Evolutionary conservation across 2,797 vertebrate genomes (phyloP), one percentile per base, ranked within the genome.

Genomic region (Clarias platycephalus): DNA sequence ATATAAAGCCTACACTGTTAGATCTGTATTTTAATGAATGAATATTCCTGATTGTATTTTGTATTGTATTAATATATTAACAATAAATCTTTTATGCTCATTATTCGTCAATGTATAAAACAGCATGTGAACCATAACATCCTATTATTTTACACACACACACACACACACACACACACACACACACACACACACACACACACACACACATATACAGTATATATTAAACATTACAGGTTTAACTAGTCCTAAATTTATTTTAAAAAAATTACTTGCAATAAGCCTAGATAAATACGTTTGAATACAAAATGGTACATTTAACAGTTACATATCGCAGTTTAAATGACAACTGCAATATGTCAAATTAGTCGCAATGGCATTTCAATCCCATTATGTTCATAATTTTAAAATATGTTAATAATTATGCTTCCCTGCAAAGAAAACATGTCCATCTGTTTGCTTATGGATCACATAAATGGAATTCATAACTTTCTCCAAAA

Each of bases 131-230:
- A 28, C 72, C 9, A 76, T 10, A 55, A 55, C n/a, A 75, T 22
- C 26, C 57, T 62, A 37, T 78, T 63, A 40, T n/a, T 62, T 62
- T 78, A 24, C 57, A n/a, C n/a, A n/a, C n/a, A n/a, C n/a, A n/a
- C n/a, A n/a, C n/a, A n/a, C n/a, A n/a, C n/a, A n/a, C n/a, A n/a
- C n/a, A n/a, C n/a, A n/a, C n/a, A n/a, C n/a, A n/a, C n/a, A n/a
- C n/a, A n/a, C n/a, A n/a, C n/a, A n/a, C n/a, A n/a, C n/a, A n/a
- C n/a, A n/a, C n/a, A n/a, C n/a, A n/a, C n/a, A n/a, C n/a, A n/a
- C n/a, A n/a, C n/a, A n/a, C n/a, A n/a, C n/a, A n/a, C n/a, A n/a
- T n/a, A n/a, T n/a, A n/a, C n/a, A n/a, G n/a, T n/a, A n/a, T n/a
- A n/a, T n/a, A n/a, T n/a, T n/a, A n/a, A n/a, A n/a, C n/a, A n/a